Base-by-base conservation (phyloP, 2,113 vertebrate genomes). In the Eurypyga helias region DNA sequence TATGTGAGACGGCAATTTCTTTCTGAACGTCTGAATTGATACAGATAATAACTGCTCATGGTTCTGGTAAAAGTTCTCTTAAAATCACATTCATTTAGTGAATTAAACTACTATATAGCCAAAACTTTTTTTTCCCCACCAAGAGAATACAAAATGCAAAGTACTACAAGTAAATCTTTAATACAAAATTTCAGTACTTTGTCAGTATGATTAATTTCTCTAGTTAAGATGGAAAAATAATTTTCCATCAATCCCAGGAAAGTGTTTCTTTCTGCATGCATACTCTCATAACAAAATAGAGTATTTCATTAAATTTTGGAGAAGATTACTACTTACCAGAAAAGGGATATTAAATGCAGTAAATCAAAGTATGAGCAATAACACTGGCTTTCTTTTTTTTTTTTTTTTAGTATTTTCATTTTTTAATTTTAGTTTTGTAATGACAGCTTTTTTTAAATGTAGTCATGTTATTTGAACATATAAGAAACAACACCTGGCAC, bases 261-360 rank as follows among this genome's bases (percentile, higher is more conserved):
- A 84, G 31, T 36, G 10, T 0, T 21, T 48, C 49, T 77, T 90
- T 54, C 52, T 77, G 31, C 25, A 54, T 52, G 81, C n/a, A 73
- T 46, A 58, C 25, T 72, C 75, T n/a, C 16, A 23, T 61, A 58
- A 87, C 31, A 85, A 87, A 95, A 34, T 60, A 87, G 33, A 66
- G 13, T n/a, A 69, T 64, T 84, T 78, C 1, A 76, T 57, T 93
- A 75, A 85, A 93, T 95, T 94, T 69, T 85, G 62, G 88, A 95
- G 65, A 96, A 89, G 38, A 96, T 85, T 91, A 91, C 33, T 51
- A 90, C 70, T 48, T 91, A 83, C 64, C 49, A 92, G 57, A 95
- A 73, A 85, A 93, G 20, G 8, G 23, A 79, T 73, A 61, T 58
- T 73, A 95, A 94, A 89, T 34, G 26, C 14, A 92, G 28, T 52